Evolutionary conservation across 1,140 invertebrate genomes (phyloP).

Genomic region (Eumeta japonica): DNA sequence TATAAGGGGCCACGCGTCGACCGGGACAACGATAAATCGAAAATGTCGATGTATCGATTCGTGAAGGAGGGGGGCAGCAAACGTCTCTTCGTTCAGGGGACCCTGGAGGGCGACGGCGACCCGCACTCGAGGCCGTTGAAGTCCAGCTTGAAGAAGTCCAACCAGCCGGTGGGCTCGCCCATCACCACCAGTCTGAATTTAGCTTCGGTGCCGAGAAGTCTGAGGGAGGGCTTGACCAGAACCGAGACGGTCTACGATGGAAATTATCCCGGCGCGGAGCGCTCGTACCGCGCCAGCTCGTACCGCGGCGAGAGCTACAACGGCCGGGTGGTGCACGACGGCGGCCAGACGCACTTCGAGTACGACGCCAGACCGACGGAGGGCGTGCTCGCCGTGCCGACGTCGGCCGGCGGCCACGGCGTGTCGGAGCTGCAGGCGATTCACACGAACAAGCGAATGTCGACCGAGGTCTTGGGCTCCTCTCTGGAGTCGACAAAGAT

Average conservation of each 20-base stretch:
- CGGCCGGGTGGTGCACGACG: constrained; percentile 50
- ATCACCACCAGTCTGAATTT: constrained; percentile 60
- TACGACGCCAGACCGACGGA: constrained; percentile 42
- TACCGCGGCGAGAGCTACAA: constrained; percentile 46
- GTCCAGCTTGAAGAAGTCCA: constrained; percentile 57
- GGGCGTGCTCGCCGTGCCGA: constrained; percentile 37
- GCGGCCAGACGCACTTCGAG: constrained; percentile 54
- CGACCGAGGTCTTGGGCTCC: constrained; percentile 80
- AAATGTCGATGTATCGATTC: constrained; percentile 73
- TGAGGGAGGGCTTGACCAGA: constrained; percentile 44
- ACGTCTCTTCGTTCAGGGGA: constrained; percentile 79
- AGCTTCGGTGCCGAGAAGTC: constrained; percentile 49
- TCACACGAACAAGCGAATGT: constrained; percentile 77
- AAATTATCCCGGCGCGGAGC: constrained; percentile 47
- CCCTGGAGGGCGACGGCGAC: constrained; percentile 62
- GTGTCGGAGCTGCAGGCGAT: constrained; percentile 68
- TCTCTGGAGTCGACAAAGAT: constrained; percentile 79
- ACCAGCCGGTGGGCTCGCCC: constrained; percentile 52
- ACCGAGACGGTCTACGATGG: constrained; percentile 51
- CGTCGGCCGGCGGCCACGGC: constrained; percentile 40
- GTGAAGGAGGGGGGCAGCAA: constrained; percentile 64
- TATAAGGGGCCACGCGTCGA: no score
- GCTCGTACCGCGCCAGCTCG: constrained; percentile 38
- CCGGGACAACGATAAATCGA: constrained; percentile 24
- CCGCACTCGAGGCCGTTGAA: constrained; percentile 49